phyloP scores from a whole-genome alignment of 2,113 vertebrate genomes.

The Leucopsar rothschildi region DNA sequence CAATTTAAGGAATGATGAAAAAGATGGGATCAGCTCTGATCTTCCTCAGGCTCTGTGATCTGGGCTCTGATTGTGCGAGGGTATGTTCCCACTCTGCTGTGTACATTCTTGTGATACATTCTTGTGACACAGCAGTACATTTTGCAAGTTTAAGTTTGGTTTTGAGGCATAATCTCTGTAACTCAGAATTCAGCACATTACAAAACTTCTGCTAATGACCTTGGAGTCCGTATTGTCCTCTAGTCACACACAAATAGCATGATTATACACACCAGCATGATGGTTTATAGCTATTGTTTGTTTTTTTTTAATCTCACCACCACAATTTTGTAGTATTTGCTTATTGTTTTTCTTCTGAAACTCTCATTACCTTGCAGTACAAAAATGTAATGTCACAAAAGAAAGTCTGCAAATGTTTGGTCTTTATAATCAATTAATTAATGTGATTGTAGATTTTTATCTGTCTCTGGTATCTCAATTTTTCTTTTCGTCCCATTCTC shows the following conservation, averaged over 20 bases:
- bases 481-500: neutral
- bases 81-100: neutral
- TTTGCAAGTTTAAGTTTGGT: neutral
- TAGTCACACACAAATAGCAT: neutral
- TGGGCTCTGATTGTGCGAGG: neutral
- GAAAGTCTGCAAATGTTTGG: neutral
- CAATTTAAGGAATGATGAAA: neutral
- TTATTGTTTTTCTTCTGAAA: neutral
- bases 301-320: neutral
- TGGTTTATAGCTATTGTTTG: neutral
- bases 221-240: neutral
- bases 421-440: neutral
- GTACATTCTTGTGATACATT: neutral
- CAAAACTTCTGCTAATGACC: neutral
- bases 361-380: neutral
- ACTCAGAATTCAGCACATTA: neutral
- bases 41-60: neutral
- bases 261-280: neutral
- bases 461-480: neutral
- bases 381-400: neutral
- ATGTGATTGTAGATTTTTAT: neutral
- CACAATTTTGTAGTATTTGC: neutral
- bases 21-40: neutral
- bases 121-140: neutral
- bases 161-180: neutral